Evolutionary conservation across 1,140 invertebrate genomes (phyloP), one percentile per base, ranked within the genome.

Genomic region (Drosophila arawakana): DNA sequence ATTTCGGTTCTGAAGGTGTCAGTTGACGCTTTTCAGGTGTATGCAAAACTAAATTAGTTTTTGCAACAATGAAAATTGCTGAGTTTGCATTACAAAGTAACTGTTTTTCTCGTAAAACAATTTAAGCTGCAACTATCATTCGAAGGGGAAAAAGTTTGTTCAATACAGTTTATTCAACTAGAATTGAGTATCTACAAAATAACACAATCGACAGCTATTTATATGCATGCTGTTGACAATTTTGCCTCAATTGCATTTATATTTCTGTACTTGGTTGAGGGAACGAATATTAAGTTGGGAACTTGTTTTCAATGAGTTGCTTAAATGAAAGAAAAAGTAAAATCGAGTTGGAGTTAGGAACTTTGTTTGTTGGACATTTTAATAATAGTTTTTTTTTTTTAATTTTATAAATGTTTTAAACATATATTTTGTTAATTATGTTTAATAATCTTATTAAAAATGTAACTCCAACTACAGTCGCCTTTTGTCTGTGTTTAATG

Each of bases 31-130:
- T 71, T 66, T 10, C 9, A 21, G 10, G 37, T 59, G 41, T 46
- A 57, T 62, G 54, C 3, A 30, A 21, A 60, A 61, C 63, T 30
- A 84, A 85, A 77, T 85, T 71, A 68, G 78, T 71, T 74, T 74
- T 30, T 81, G 65, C 73, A 77, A 74, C 58, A 73, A 60, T 50
- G 68, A 41, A 68, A 78, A 47, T 11, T 72, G 58, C 74, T 49
- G 37, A 15, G 54, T 65, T 34, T 37, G 65, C 58, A 35, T 49
- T 46, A 76, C 37, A 74, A 74, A 69, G 55, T 59, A 30, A 30
- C 25, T 30, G 25, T 30, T 30, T 30, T 30, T 6, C 25, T 30
- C 9, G 13, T 18, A 43, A 25, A 21, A 8, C 30, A 25, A 13
- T 35, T 55, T n/a, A 1, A 5, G 34, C 34, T 34, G 41, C 41